Evolutionary conservation across 2,113 vertebrate species (phyloP).

Genomic region (Sus scrofa): DNA sequence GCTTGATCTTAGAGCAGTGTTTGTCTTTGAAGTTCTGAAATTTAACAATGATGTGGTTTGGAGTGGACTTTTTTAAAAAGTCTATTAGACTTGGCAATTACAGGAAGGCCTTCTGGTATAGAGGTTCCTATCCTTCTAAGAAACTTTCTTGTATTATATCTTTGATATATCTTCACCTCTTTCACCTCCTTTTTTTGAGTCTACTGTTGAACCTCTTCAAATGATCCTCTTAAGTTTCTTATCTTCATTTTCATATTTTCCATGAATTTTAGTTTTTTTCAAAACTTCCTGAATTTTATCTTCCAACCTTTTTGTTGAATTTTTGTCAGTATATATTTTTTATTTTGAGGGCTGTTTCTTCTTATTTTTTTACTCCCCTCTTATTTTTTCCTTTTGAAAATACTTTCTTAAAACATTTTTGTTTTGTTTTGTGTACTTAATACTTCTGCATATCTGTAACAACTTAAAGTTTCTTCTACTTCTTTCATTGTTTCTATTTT

Average conservation of each 20-base stretch:
- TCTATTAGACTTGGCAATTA: background rate
- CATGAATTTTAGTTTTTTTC: background rate
- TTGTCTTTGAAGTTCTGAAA: background rate
- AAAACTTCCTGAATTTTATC: background rate
- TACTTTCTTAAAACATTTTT: background rate
- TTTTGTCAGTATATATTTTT: background rate
- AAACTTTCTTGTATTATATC: background rate
- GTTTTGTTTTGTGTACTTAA: background rate
- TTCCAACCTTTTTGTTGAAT: background rate
- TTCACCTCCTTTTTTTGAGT: background rate
- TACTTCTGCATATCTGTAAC: background rate
- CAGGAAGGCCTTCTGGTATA: background rate
- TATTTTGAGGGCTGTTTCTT: background rate
- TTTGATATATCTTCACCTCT: background rate
- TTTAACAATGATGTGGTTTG: background rate
- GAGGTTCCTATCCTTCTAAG: background rate
- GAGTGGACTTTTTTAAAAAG: background rate
- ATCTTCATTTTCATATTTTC: background rate
- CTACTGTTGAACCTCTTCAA: background rate
- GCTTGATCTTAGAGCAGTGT: background rate
- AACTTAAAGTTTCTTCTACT: background rate
- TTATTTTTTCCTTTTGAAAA: conserved; percentile 22
- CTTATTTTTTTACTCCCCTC: background rate
- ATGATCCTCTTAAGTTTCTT: background rate
- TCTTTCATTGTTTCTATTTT: background rate